Evolutionary conservation across 35 echinoderm and acorn worm species (phyloP).

Genomic region (Holothuria glaberrima): DNA sequence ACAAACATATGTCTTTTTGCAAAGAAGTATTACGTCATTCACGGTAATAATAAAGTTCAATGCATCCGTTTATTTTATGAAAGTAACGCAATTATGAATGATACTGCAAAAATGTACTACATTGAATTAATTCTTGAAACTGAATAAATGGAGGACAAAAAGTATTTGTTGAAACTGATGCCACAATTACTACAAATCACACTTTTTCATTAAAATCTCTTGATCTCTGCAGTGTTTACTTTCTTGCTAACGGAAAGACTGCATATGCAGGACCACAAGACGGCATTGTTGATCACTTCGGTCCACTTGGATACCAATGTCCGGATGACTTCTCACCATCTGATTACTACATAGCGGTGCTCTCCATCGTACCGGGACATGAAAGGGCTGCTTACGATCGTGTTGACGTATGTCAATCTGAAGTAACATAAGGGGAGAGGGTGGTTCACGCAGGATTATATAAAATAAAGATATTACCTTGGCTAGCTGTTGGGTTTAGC

Average conservation of each 20-base stretch:
- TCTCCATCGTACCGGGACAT: conserved; percentile 56
- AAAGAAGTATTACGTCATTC: too few relatives aligned
- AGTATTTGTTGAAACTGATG: too few relatives aligned
- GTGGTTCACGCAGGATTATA: neutral
- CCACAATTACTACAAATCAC: too few relatives aligned
- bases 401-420: conserved; percentile 17
- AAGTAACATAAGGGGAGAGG: neutral
- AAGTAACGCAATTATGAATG: too few relatives aligned
- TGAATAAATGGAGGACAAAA: too few relatives aligned
- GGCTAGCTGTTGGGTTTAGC: too few relatives aligned
- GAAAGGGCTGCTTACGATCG: conserved; percentile 36
- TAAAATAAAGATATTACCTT: neutral
- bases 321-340: conserved; percentile 65
- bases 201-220: neutral
- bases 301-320: conserved; percentile 45
- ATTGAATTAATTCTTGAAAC: too few relatives aligned
- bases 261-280: conserved; percentile 51
- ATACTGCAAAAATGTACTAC: too few relatives aligned
- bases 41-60: too few relatives aligned
- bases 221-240: conserved; percentile 33
- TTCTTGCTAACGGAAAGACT: conserved; percentile 58
- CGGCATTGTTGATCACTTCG: conserved; percentile 51
- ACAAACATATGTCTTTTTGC: too few relatives aligned
- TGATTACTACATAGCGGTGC: conserved; percentile 62
- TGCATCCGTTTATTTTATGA: too few relatives aligned